Conservation (phyloP, 2,113 vertebrate species). For the Corythoichthys haematopterus region DNA sequence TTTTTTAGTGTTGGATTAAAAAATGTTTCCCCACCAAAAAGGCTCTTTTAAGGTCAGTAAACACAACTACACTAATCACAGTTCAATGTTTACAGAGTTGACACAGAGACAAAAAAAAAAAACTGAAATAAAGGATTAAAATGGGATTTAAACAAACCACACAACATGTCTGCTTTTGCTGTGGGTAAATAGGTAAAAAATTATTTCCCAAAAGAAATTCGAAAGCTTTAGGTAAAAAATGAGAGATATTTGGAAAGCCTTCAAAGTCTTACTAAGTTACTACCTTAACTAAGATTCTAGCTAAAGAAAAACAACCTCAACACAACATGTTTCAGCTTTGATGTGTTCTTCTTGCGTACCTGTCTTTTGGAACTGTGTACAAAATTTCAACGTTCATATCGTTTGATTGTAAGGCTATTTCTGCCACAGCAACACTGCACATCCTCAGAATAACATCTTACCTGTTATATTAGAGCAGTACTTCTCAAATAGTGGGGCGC, state of each 20-base stretch:
- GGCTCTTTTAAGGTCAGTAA: background rate
- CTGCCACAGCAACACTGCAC: background rate
- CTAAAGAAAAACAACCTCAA: background rate
- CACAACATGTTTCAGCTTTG: background rate
- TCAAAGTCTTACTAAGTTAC: background rate
- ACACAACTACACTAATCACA: conserved; percentile 23
- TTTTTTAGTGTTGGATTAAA: conserved; percentile 34
- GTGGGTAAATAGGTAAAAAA: conserved; percentile 29
- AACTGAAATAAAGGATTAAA: conserved; percentile 68
- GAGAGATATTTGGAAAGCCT: background rate
- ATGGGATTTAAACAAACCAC: conserved; percentile 58
- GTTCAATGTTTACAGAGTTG: conserved; percentile 25
- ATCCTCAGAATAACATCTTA: background rate
- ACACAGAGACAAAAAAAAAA: conserved; percentile 48
- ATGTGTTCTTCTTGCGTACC: background rate
- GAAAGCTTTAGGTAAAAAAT: background rate
- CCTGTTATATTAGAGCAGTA: too few relatives aligned
- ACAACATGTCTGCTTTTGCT: conserved; percentile 31
- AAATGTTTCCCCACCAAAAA: background rate
- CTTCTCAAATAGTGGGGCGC: too few relatives aligned
- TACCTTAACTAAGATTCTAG: background rate
- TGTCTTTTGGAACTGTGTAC: background rate
- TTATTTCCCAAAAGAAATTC: background rate
- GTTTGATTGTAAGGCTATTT: background rate
- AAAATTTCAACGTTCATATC: background rate